Percentiles rank a stretch among this genome's conserved stretches.
phyloP scores from a whole-genome alignment of 2,888 invertebrate species.

The Camponotus fellah region DNA sequence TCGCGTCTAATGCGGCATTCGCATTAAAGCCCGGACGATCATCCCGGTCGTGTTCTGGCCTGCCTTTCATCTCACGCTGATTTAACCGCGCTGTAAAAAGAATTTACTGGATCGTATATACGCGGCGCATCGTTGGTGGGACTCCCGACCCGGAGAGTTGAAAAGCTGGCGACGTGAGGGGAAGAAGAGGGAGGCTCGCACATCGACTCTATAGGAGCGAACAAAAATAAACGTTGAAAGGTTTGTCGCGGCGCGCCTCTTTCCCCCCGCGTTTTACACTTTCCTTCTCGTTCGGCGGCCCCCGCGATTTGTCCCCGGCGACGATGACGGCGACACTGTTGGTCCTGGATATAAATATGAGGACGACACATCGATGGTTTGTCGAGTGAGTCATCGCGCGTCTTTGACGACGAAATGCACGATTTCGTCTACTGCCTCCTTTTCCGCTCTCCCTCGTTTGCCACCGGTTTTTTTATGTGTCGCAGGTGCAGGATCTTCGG shows the following conservation, averaged over 20 bases:
- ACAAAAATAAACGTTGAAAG: constrained; percentile 79
- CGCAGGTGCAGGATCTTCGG: constrained; percentile 59
- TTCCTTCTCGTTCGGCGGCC: constrained; percentile 28
- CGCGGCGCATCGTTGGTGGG: constrained; percentile 59
- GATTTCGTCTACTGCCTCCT: constrained; percentile 49
- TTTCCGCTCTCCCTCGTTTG: constrained; percentile 47
- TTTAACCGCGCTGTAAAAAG: constrained; percentile 82
- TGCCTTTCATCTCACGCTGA: constrained; percentile 82
- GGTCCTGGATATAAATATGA: constrained; percentile 34
- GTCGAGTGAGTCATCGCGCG: constrained; percentile 70
- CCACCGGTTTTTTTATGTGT: constrained; percentile 60
- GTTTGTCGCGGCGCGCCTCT: constrained; percentile 67
- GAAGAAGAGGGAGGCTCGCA: constrained; percentile 25
- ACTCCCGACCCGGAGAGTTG: constrained; percentile 32
- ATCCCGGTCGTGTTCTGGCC: constrained; percentile 61
- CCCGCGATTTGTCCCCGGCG: constrained; percentile 42
- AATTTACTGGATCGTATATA: constrained; percentile 79
- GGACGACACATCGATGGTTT: constrained; percentile 69
- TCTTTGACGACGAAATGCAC: constrained; percentile 29
- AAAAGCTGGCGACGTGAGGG: constrained; percentile 44
- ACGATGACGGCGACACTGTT: constrained; percentile 43
- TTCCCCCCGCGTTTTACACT: constrained; percentile 29
- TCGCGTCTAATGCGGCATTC: constrained; percentile 73
- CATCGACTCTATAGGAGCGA: constrained; percentile 59
- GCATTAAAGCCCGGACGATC: constrained; percentile 75